Base-by-base conservation (phyloP, 2,797 vertebrate species). In the Hydrolagus colliei region DNA sequence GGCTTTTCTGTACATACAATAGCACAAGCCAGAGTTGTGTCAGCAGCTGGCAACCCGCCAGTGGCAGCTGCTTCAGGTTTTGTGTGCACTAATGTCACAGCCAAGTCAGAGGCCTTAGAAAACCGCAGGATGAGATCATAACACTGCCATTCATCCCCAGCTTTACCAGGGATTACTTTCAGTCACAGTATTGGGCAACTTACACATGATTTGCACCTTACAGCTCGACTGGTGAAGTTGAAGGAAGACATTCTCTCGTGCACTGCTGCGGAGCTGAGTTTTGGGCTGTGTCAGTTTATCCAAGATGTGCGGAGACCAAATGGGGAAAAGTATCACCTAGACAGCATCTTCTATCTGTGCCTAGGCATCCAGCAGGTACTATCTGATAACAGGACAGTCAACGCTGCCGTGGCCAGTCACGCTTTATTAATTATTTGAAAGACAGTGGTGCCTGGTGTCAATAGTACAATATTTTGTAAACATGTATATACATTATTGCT, bases 301-400 rank as follows among this genome's bases (percentile, higher is more conserved):
- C 91, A 90, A 73, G 97, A 99, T 91, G 94, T 96, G 87, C 95
- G 95, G 85, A 95, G 97, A 89, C 97, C 97, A 87, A 97, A 95
- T 35, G 96, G 97, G 88, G 96, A 97, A 88, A 92, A 91, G 32
- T 99, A 99, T 73, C 93, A 93, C 80, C 93, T 96, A 12, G 97
- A 99, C 94, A 97, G 96, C 93, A 93, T 99, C 87, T 96, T 96
- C 89, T 99, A 99, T 92, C 96, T 99, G 94, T 99, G 97, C 93
- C 96, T 99, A 91, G 97, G 97, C 93, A 97, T 99, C 92, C 98
- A 99, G 89, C 96, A 99, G 96, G 97, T 94, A 93, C 91, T 61
- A 87, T 16, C 9, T 86, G 61, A 80, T 67, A 82, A 20, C 27
- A 32, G 68, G 35, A 84, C 63, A 62, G 12, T 62, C 4, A 65